Percentiles rank a stretch among this genome's conserved stretches.
Evolutionary conservation across 2,797 vertebrate genomes (phyloP).

Genomic region (Ctenosaura bakeri): DNA sequence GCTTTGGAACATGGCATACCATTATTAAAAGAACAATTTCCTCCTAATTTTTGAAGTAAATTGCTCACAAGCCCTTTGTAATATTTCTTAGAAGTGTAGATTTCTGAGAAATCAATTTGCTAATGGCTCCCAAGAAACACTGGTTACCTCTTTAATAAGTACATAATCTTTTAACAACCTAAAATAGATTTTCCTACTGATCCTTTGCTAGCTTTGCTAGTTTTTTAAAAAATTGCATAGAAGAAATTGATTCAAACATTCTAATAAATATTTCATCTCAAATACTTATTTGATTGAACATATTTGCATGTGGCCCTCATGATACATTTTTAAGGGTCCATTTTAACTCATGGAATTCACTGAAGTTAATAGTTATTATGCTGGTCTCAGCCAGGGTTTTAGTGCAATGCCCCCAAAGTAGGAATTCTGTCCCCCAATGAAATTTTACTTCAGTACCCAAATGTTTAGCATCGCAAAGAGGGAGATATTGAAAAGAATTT

Average conservation of each 20-base stretch:
- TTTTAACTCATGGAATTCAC: not conserved
- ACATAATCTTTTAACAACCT: slow-evolving; percentile 61
- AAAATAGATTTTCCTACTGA: slow-evolving; percentile 58
- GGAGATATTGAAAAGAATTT: too few relatives aligned
- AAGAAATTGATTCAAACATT: slow-evolving; percentile 66
- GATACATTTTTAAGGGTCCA: slow-evolving; percentile 57
- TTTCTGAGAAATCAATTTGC: slow-evolving; percentile 64
- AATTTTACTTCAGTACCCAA: too few relatives aligned
- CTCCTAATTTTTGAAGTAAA: slow-evolving; percentile 49
- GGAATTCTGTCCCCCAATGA: too few relatives aligned
- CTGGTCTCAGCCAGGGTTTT: rapidly evolving
- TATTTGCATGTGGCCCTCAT: slow-evolving; percentile 60
- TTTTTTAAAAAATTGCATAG: slow-evolving; percentile 58
- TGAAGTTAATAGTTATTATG: not conserved
- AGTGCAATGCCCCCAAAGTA: too few relatives aligned
- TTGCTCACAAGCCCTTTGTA: slow-evolving; percentile 28
- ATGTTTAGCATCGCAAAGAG: too few relatives aligned
- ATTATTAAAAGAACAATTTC: slow-evolving; percentile 45
- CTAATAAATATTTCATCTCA: slow-evolving; percentile 57
- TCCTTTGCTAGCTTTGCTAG: not conserved
- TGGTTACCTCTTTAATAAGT: slow-evolving; percentile 58
- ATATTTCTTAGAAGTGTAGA: slow-evolving; percentile 46
- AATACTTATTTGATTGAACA: slow-evolving; percentile 63
- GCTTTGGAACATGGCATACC: slow-evolving; percentile 19
- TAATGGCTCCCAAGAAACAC: slow-evolving; percentile 54